Base-by-base conservation (phyloP, 2,797 vertebrate species). In the Chelon labrosus region DNA sequence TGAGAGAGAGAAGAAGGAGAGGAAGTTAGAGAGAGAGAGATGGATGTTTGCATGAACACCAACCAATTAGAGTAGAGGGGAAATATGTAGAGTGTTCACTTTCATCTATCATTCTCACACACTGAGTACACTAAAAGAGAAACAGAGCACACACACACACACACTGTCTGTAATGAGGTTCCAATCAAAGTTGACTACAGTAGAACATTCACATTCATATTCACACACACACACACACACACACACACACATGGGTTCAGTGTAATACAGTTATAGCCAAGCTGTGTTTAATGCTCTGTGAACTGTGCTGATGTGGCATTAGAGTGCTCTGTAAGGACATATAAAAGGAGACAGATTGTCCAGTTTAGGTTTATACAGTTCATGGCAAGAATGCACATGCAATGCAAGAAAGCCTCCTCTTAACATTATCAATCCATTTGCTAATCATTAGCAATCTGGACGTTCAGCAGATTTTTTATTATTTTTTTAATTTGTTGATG, bases 231-330 rank as follows among this genome's bases (percentile, higher is more conserved):
- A 49, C 51, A 66, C 54, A 54, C 60, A 63, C 58, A 70, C n/a
- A 42, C 31, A 49, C 51, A 66, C 54, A 54, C 60, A 63, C 58
- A 66, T 37, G 51, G 27, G 22, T 59, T 54, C 49, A 63, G 70
- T 56, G 63, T 60, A 68, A 68, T 80, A 81, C 69, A 75, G 47
- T 76, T 65, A 44, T 53, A 67, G 42, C 63, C 65, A 51, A 35
- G 65, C 68, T 84, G 74, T 77, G 84, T 84, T 87, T 86, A 90
- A 90, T 90, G 87, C 77, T 70, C 73, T 88, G 88, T 91, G 83
- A 90, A 89, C 82, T 44, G 63, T 88, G 87, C 88, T 90, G 88
- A 89, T 86, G 72, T 79, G 73, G 79, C 83, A 79, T 88, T 70
- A 81, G 68, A 14, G 35, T 68, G 70, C 61, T 79, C 61, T 69